Evolutionary conservation across 30 jellyfish, hydroid and myxozoan species (phyloP).

Genomic region (Cassiopea andromeda): DNA sequence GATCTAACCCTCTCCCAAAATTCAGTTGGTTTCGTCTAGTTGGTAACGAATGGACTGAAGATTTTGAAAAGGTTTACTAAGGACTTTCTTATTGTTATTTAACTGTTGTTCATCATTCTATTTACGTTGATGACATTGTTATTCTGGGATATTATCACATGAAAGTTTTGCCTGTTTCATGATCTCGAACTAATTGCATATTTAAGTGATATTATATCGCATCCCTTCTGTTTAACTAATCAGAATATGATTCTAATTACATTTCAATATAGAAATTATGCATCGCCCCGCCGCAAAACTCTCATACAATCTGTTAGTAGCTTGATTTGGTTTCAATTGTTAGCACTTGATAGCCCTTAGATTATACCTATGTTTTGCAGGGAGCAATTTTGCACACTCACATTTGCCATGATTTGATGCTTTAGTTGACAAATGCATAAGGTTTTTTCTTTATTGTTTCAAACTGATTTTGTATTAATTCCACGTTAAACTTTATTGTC

Average conservation of each 20-base stretch:
- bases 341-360: background rate
- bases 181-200: background rate
- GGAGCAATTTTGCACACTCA: background rate
- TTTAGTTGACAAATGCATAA: background rate
- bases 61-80: slow-evolving; percentile 19
- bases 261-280: too few species aligned
- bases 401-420: background rate
- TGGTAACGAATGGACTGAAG: slow-evolving; percentile 36
- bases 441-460: background rate
- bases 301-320: too few species aligned
- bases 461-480: background rate
- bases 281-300: too few species aligned
- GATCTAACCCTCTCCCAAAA: slow-evolving; percentile 46
- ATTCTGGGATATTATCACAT: too few species aligned
- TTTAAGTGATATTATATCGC: too few species aligned
- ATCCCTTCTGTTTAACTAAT: too few species aligned
- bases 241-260: too few species aligned
- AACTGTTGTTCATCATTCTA: background rate
- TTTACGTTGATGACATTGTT: background rate
- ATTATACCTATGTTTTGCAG: background rate
- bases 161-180: too few species aligned
- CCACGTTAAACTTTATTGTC: background rate
- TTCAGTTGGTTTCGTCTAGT: slow-evolving; percentile 28
- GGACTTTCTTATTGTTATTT: background rate
- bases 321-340: background rate